phyloP scores from a whole-genome alignment of 2,113 vertebrate species.

The Ascaphus truei region DNA sequence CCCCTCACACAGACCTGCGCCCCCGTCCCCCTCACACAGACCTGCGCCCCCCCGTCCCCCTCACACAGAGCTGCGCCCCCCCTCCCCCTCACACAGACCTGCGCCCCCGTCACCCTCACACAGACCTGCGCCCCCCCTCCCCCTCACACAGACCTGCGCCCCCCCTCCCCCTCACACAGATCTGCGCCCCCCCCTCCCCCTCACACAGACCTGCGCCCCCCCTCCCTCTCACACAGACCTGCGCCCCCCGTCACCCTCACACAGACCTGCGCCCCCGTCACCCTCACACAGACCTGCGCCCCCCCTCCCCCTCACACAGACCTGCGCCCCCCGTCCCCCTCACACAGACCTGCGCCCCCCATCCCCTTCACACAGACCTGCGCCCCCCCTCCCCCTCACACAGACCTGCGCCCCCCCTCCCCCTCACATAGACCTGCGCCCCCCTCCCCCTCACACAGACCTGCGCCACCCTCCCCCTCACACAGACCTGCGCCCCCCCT shows the following conservation, averaged over 20 bases:
- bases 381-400: not conserved
- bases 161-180: not conserved
- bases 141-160: not conserved
- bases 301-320: not conserved
- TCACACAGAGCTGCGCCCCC: not conserved
- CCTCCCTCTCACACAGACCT: not conserved
- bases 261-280: not conserved
- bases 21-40: not conserved
- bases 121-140: not conserved
- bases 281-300: not conserved
- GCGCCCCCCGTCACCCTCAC: not conserved
- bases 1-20: not conserved
- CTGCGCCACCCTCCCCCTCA: not conserved
- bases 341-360: not conserved
- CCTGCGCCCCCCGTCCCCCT: not conserved
- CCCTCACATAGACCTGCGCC: not conserved
- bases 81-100: not conserved
- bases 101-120: not conserved
- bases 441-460: not conserved
- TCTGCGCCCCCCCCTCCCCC: not conserved
- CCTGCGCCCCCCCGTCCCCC: not conserved
- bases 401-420: not conserved
- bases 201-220: not conserved
- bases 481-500: not conserved
- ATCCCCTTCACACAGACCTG: not conserved